Conservation (phyloP, 2,797 vertebrate genomes). For the Podarcis siculus region DNA sequence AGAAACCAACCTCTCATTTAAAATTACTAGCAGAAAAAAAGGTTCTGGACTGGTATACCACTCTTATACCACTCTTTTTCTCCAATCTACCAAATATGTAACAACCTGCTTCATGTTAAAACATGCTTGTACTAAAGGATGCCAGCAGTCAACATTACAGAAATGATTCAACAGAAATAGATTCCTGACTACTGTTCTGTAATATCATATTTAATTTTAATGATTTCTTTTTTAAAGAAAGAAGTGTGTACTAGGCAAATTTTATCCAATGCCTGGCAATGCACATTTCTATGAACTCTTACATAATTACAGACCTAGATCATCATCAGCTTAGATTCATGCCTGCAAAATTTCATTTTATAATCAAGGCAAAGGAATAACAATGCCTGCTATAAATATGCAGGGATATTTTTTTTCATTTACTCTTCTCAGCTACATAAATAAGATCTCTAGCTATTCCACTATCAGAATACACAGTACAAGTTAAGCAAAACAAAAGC, state of each 20-base stretch:
- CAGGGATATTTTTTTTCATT: conserved; percentile 2
- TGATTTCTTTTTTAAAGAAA: conserved; percentile 52
- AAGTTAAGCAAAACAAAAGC: conserved; percentile 53
- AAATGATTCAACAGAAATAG: conserved; percentile 2
- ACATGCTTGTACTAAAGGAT: conserved; percentile 23
- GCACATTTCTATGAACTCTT: conserved; percentile 30
- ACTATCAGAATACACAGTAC: conserved; percentile 45
- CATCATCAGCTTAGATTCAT: conserved; percentile 42
- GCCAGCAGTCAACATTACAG: conserved; percentile 10
- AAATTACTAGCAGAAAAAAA: neutral
- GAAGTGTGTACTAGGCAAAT: conserved; percentile 49
- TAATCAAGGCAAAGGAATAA: conserved; percentile 58
- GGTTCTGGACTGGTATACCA: neutral
- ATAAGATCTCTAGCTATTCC: conserved; percentile 56
- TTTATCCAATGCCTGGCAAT: conserved; percentile 41
- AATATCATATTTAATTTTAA: conserved; percentile 51
- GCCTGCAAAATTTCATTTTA: conserved; percentile 24
- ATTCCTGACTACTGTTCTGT: conserved; percentile 23
- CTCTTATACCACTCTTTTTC: conserved; percentile 6
- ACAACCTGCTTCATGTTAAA: conserved; percentile 46
- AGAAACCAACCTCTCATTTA: conserved; percentile 4
- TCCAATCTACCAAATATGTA: neutral
- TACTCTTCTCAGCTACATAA: conserved; percentile 54
- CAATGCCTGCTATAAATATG: conserved; percentile 34
- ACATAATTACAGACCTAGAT: conserved; percentile 40